Evolutionary conservation across 2,113 vertebrate genomes (phyloP).

Genomic region (Barbus barbus): DNA sequence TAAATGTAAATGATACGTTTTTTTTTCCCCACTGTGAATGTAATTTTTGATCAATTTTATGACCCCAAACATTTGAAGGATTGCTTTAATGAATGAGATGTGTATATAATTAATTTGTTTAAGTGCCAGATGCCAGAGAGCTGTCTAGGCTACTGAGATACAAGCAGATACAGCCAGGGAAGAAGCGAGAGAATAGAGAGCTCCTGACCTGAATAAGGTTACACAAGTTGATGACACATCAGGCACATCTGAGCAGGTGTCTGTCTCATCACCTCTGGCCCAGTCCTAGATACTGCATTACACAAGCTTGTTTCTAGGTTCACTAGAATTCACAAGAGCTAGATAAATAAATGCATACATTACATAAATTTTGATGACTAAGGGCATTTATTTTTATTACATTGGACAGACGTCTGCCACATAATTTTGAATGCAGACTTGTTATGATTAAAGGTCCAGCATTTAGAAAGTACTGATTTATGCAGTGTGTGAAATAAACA

Average conservation of each 20-base stretch:
- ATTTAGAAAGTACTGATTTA: neutral
- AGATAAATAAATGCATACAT: neutral
- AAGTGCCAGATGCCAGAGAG: neutral
- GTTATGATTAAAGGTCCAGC: neutral
- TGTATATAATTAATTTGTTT: constrained; percentile 14
- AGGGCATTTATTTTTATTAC: neutral
- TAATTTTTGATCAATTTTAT: neutral
- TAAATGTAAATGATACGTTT: no score
- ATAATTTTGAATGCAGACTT: neutral
- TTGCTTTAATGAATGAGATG: neutral
- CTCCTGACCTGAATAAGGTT: neutral
- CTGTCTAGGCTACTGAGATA: neutral
- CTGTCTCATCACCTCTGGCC: constrained; percentile 13
- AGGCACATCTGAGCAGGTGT: neutral
- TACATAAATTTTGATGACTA: neutral
- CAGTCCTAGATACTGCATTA: neutral
- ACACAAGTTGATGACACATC: neutral
- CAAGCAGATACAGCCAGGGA: neutral
- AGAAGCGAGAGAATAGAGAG: neutral
- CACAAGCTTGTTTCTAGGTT: neutral
- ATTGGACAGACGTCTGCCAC: neutral
- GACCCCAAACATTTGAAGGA: neutral
- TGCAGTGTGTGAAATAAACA: neutral
- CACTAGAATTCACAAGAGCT: neutral
- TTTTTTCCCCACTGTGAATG: no score